A percentile compares a stretch with the other conserved stretches of the same genome.
Conservation (phyloP, 2,113 vertebrate species). For the Lepus timidus region DNA sequence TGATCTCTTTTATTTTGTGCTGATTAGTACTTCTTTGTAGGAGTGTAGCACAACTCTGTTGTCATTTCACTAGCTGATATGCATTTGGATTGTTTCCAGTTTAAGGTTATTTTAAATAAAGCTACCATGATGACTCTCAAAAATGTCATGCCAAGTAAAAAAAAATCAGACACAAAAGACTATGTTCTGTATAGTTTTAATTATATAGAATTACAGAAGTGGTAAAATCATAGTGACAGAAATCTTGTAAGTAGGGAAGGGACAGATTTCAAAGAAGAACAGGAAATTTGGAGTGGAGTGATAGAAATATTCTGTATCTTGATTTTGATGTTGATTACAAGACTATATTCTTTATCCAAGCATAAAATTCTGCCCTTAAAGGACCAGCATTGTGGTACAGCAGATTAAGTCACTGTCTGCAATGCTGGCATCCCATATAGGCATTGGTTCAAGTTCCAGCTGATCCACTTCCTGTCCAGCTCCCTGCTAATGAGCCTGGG, state of each 20-base stretch:
- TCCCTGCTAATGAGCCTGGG: too few relatives aligned
- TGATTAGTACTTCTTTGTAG: background rate
- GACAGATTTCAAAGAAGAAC: background rate
- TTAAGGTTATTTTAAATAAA: background rate
- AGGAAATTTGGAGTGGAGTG: background rate
- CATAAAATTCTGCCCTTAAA: slow-evolving; percentile 11
- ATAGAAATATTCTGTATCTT: background rate
- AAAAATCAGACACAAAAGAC: background rate
- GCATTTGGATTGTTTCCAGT: background rate
- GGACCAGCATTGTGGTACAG: too few relatives aligned
- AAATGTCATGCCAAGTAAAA: background rate
- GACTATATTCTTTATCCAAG: background rate
- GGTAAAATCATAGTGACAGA: background rate
- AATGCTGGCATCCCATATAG: too few relatives aligned
- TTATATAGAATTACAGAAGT: background rate
- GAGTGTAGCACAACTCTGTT: background rate
- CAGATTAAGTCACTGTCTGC: too few relatives aligned
- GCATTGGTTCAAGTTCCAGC: too few relatives aligned
- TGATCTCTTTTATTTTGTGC: background rate
- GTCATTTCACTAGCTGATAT: background rate
- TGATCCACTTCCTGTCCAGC: too few relatives aligned
- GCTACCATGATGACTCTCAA: background rate
- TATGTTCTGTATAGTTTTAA: background rate
- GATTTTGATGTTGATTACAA: background rate
- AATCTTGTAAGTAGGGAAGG: background rate